Percentiles rank a stretch among this genome's conserved stretches.
These are phyloP conservation scores for Acleris emargana DNA, from an alignment of 2,888 invertebrate genomes.

Conservation along the genomic window DNA sequence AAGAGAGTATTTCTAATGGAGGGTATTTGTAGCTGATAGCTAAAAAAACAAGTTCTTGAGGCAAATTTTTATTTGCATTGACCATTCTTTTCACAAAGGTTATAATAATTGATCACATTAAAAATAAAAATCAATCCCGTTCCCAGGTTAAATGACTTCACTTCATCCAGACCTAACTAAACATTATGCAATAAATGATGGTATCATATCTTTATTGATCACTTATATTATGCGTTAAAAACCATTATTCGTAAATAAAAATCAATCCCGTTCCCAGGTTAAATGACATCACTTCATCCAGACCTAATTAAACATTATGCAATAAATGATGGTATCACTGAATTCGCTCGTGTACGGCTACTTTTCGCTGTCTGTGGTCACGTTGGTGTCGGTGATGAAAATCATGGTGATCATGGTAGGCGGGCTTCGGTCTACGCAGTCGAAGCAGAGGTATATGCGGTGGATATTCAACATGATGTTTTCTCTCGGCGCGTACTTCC, in stretches of 20 bases:
- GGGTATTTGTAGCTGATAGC: no score
- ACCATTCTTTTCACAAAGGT: neutral
- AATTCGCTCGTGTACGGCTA: neutral
- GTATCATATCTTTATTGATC: no score
- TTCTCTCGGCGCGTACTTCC: conserved; percentile 16
- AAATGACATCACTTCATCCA: neutral
- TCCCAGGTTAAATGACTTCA: no score
- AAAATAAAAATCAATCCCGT: no score
- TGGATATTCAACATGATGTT: conserved; percentile 7
- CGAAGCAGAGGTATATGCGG: conserved; percentile 11
- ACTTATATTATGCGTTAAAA: conserved; percentile 10
- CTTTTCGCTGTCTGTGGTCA: conserved; percentile 10
- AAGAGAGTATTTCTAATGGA: no score
- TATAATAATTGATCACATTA: no score
- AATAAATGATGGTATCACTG: neutral
- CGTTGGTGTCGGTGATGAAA: conserved; percentile 5
- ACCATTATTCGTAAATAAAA: neutral
- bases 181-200: no score
- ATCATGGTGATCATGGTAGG: neutral
- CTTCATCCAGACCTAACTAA: no score
- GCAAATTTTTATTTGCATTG: conserved; percentile 21
- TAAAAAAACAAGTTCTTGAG: neutral
- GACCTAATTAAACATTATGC: neutral
- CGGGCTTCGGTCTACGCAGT: conserved; percentile 10
- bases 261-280: neutral